These are phyloP conservation scores for Sciurus vulgaris DNA, from an alignment of 2,797 vertebrate species.

Conservation along the genomic window DNA sequence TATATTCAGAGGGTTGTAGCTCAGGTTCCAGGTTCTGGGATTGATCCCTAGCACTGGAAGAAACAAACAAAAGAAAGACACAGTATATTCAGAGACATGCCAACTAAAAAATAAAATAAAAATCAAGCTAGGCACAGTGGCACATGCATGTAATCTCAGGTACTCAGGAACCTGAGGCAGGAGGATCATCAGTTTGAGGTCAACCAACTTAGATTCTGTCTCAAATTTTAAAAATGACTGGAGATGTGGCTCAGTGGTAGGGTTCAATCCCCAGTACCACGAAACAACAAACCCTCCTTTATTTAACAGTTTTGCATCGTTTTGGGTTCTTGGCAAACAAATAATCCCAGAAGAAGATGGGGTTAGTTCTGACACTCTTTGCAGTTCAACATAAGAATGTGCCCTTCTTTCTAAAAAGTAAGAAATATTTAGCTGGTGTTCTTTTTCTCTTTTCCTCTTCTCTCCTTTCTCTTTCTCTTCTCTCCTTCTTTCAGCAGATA, in stretches of 20 bases:
- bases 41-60: too few species aligned
- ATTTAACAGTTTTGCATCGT: neutral
- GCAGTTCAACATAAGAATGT: conserved; percentile 33
- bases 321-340: conserved; percentile 40
- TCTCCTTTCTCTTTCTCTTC: neutral
- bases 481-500: neutral
- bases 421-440: neutral
- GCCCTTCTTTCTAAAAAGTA: conserved; percentile 60
- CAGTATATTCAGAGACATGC: neutral
- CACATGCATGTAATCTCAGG: too few species aligned
- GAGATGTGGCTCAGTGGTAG: too few species aligned
- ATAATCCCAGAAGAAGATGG: neutral
- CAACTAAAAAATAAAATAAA: neutral
- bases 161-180: too few species aligned
- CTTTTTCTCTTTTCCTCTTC: neutral
- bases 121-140: too few species aligned
- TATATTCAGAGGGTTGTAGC: neutral
- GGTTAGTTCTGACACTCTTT: conserved; percentile 29
- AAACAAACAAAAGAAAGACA: neutral
- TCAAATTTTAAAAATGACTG: neutral
- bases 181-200: too few species aligned
- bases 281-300: neutral
- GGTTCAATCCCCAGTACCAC: too few species aligned
- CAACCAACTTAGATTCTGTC: too few species aligned
- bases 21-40: too few species aligned